phyloP scores from a whole-genome alignment of 2,113 vertebrate genomes.

The Narcine bancroftii region DNA sequence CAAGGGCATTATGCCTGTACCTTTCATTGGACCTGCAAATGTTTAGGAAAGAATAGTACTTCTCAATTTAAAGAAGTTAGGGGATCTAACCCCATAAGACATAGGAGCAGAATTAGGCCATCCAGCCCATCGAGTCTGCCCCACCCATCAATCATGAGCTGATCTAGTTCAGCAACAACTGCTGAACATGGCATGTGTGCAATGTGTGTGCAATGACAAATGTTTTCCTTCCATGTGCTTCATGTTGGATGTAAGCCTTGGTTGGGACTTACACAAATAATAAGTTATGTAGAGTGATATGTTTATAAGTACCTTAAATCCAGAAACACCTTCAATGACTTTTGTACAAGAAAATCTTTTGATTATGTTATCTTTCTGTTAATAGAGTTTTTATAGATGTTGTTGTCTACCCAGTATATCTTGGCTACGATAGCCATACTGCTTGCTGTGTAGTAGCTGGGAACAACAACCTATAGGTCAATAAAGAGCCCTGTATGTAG shows the following conservation, averaged over 20 bases:
- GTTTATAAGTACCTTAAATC: background rate
- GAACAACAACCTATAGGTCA: background rate
- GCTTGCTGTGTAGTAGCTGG: background rate
- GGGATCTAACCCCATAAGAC: no score
- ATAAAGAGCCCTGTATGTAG: background rate
- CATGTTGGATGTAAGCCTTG: background rate
- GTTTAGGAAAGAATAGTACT: background rate
- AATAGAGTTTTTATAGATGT: background rate
- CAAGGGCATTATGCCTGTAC: background rate
- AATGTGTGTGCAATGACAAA: background rate
- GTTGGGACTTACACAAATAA: background rate
- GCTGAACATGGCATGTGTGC: background rate
- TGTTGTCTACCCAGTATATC: background rate
- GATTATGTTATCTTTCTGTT: background rate
- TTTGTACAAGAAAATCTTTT: background rate
- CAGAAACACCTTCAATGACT: background rate
- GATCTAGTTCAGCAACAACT: background rate
- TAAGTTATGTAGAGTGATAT: background rate
- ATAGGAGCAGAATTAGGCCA: no score
- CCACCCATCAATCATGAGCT: no score
- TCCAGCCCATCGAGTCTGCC: no score
- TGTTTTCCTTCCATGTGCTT: conserved; percentile 1
- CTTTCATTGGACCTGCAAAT: background rate
- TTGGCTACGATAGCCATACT: background rate
- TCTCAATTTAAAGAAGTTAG: conserved; percentile 14